A percentile compares a stretch with the other conserved stretches of the same genome.
phyloP scores from a whole-genome alignment of 2,113 vertebrate species.

The Pedetes capensis region DNA sequence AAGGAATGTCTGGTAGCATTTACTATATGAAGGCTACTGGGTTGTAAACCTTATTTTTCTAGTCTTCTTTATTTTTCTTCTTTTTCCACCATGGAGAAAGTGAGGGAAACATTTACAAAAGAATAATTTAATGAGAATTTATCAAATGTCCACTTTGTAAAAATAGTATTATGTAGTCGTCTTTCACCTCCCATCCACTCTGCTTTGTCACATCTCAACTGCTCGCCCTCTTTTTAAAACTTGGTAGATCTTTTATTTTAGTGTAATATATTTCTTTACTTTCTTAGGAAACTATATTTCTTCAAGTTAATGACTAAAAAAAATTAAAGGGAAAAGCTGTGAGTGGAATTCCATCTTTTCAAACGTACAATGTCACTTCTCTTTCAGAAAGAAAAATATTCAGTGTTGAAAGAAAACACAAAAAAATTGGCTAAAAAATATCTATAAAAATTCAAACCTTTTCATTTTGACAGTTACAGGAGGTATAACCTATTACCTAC shows the following conservation, averaged over 20 bases:
- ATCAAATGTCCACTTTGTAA: neutral
- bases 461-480: slow-evolving; percentile 27
- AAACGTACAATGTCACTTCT: neutral
- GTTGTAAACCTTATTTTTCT: neutral
- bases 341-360: slow-evolving; percentile 20
- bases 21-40: neutral
- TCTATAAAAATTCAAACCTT: neutral
- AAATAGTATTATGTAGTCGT: neutral
- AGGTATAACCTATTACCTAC: neutral
- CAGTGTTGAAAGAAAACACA: neutral
- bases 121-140: neutral
- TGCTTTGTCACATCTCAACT: neutral
- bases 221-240: neutral
- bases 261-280: neutral
- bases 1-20: neutral
- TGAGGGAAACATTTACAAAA: neutral
- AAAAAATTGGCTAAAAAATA: neutral
- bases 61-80: neutral
- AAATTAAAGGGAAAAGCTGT: neutral
- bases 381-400: slow-evolving; percentile 34
- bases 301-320: neutral
- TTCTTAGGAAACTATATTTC: neutral
- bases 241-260: neutral
- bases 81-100: neutral
- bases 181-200: neutral